These are phyloP conservation scores for Propithecus coquereli DNA, from an alignment of 2,113 vertebrate species.

Conservation along the genomic window DNA sequence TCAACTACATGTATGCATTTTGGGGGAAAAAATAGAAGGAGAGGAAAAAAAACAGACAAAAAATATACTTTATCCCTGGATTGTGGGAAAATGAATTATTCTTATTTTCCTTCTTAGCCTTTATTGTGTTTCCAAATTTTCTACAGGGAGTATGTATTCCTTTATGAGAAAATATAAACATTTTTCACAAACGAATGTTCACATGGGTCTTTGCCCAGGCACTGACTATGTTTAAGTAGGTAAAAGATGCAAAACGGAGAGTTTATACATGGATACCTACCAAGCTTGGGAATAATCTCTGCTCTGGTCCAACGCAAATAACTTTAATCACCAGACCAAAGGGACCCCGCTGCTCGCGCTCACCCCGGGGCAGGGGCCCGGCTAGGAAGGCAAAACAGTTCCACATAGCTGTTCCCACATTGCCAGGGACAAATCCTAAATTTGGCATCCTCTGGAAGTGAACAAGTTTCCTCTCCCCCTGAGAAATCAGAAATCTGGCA, in stretches of 20 bases:
- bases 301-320: not conserved
- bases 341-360: not conserved
- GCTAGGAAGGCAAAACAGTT: not conserved
- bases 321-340: not conserved
- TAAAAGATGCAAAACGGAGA: not conserved
- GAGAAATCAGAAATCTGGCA: not conserved
- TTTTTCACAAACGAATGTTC: slow-evolving; percentile 4
- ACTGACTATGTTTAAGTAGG: not conserved
- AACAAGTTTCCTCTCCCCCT: not conserved
- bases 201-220: not conserved
- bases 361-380: not conserved
- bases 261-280: not conserved
- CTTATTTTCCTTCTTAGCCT: slow-evolving; percentile 8
- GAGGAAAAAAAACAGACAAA: not conserved
- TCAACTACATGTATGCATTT: not conserved
- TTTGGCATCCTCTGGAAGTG: not conserved
- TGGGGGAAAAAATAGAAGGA: rapidly evolving
- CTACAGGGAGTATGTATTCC: not conserved
- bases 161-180: slow-evolving; percentile 38
- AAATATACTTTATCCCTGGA: not conserved
- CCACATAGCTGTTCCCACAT: not conserved
- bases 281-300: too few species aligned
- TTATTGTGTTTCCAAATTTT: not conserved
- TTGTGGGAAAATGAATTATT: not conserved
- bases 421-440: not conserved